phyloP scores from a whole-genome alignment of 2,888 invertebrate species.

The Tetrapedia diversipes region DNA sequence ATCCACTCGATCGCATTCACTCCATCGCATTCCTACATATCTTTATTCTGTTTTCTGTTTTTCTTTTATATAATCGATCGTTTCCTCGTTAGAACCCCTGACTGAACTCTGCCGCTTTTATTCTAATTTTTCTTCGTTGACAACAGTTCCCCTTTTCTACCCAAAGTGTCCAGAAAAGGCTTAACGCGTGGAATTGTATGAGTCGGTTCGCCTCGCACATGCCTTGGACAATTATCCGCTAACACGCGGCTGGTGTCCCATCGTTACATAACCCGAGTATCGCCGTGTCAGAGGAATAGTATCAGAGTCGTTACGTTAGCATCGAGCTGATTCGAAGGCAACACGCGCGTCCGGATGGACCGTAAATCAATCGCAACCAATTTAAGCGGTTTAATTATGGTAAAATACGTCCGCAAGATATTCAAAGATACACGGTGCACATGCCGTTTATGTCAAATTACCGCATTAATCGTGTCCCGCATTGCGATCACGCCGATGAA shows the following conservation, averaged over 20 bases:
- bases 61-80: no score
- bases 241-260: constrained; percentile 21
- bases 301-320: constrained; percentile 25
- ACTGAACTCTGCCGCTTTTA: no score
- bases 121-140: no score
- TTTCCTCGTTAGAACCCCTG: no score
- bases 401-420: constrained; percentile 19
- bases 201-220: constrained; percentile 27
- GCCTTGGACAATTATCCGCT: no score
- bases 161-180: no score
- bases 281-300: constrained; percentile 27
- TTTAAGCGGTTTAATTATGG: constrained; percentile 48
- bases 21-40: no score
- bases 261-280: constrained; percentile 35
- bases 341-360: constrained; percentile 1
- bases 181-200: no score
- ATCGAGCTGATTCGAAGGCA: constrained; percentile 6
- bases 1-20: no score
- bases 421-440: constrained; percentile 14
- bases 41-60: no score
- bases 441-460: constrained; percentile 53
- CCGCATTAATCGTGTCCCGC: constrained; percentile 26
- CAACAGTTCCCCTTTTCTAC: no score
- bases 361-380: constrained; percentile 50
- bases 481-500: constrained; percentile 26